Conservation (phyloP, 2,797 vertebrate genomes). For the Sphenopsis melanotis region DNA sequence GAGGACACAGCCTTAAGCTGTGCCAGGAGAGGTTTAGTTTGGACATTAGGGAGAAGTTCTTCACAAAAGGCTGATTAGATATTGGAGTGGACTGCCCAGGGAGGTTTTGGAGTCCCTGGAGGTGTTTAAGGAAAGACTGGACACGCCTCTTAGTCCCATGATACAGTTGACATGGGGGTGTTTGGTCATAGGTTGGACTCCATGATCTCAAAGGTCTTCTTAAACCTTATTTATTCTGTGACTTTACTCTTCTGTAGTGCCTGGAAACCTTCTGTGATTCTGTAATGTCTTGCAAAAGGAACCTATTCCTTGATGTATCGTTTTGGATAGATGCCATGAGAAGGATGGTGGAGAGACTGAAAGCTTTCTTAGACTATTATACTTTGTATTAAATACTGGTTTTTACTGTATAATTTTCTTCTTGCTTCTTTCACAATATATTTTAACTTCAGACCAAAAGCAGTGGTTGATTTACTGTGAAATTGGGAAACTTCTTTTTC, state of each 20-base stretch:
- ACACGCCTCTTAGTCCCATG: background rate
- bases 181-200: background rate
- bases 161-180: background rate
- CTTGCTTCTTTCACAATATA: background rate
- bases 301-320: background rate
- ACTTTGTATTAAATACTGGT: background rate
- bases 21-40: background rate
- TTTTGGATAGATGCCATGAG: background rate
- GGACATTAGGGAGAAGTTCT: background rate
- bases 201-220: background rate
- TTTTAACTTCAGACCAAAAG: background rate
- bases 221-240: background rate
- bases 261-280: background rate
- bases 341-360: background rate
- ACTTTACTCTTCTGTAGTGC: background rate
- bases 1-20: background rate
- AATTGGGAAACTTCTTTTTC: background rate
- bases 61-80: background rate
- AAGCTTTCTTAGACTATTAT: background rate
- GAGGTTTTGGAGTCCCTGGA: background rate
- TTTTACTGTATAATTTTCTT: background rate
- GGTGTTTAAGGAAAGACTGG: background rate
- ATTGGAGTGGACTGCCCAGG: background rate
- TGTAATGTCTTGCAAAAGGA: background rate
- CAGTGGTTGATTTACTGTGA: background rate